Evolutionary conservation across 2,888 invertebrate species (phyloP).

Genomic region (Epinotia demarniana): DNA sequence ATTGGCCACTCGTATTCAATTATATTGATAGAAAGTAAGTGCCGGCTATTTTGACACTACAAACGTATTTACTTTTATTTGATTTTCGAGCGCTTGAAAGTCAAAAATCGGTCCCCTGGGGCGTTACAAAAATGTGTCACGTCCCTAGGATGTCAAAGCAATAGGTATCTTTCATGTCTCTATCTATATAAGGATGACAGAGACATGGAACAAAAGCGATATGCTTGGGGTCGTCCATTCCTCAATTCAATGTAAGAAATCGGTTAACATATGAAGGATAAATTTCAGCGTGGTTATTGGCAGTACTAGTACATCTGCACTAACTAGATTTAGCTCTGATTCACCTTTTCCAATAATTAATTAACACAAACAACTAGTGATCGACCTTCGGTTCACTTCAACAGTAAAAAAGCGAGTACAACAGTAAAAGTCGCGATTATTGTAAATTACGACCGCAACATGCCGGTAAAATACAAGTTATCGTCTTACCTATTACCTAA

Average conservation of each 20-base stretch:
- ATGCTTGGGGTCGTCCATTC: neutral
- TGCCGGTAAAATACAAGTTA: slow-evolving; percentile 61
- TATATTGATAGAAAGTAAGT: no score
- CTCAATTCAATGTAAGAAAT: neutral
- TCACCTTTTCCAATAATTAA: slow-evolving; percentile 35
- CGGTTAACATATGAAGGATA: no score
- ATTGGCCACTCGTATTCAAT: no score
- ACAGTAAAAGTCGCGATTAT: slow-evolving; percentile 74
- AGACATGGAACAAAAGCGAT: neutral
- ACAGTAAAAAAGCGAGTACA: slow-evolving; percentile 73
- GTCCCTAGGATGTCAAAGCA: neutral
- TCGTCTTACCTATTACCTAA: slow-evolving; percentile 46
- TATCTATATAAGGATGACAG: neutral
- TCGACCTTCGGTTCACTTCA: slow-evolving; percentile 73
- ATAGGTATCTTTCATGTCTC: no score
- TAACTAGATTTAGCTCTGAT: slow-evolving; percentile 29
- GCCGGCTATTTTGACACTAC: no score
- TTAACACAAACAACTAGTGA: slow-evolving; percentile 60
- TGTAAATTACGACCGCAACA: slow-evolving; percentile 68
- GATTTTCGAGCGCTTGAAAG: no score
- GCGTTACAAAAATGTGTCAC: neutral
- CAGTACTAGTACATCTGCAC: slow-evolving; percentile 7
- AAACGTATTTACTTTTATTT: no score
- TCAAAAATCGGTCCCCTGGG: no score
- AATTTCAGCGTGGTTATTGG: neutral